Evolutionary conservation across 2,113 vertebrate genomes (phyloP).

Genomic region (Barnardius zonarius): DNA sequence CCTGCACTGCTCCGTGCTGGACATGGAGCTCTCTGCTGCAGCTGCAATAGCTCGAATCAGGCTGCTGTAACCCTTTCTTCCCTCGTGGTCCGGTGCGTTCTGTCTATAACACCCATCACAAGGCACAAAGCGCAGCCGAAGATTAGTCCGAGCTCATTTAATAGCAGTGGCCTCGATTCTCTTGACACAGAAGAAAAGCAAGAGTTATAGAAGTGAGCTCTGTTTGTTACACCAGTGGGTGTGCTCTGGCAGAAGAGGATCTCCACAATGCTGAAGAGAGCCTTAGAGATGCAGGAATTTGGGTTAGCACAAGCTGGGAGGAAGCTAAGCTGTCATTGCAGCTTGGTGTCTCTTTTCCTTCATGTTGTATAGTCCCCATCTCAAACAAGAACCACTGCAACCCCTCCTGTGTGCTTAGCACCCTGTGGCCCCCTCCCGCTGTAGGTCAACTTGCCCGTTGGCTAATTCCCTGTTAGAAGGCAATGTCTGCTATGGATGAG

Average conservation of each 20-base stretch:
- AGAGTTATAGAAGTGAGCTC: neutral
- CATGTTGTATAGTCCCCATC: neutral
- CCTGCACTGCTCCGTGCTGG: neutral
- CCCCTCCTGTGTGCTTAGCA: neutral
- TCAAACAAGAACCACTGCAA: neutral
- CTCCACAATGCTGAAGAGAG: neutral
- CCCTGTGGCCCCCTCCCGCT: neutral
- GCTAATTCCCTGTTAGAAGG: neutral
- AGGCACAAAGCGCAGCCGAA: neutral
- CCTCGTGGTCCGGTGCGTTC: neutral
- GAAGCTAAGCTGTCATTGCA: neutral
- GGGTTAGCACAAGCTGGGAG: neutral
- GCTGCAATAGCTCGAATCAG: neutral
- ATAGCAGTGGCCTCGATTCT: neutral
- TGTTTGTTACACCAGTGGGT: neutral
- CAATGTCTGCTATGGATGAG: neutral
- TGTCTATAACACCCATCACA: neutral
- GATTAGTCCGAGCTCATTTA: neutral
- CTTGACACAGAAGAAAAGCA: neutral
- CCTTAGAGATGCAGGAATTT: neutral
- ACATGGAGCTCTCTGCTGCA: neutral
- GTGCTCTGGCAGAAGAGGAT: neutral
- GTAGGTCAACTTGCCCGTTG: neutral
- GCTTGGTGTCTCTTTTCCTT: neutral
- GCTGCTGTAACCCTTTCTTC: neutral